Evolutionary conservation across 1,140 invertebrate species (phyloP), one percentile per base, ranked within the genome.

Genomic region (Cotesia glomerata): DNA sequence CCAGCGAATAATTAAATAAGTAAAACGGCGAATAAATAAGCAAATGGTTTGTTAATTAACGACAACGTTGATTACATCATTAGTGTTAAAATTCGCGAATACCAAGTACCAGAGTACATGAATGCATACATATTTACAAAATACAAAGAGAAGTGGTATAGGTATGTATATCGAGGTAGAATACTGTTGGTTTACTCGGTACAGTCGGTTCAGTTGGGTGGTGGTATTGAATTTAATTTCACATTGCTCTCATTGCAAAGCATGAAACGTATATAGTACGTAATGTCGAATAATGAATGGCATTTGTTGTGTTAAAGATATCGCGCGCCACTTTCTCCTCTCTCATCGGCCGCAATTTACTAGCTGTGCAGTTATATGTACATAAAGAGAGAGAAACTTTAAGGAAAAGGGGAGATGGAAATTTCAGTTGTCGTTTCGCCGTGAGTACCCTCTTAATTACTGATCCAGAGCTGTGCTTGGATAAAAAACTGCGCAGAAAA

Each of bases 251-350:
- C 70, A 72, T 72, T 72, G 34, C 45, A 39, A 72, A 65, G 70
- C 70, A 64, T 58, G 34, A 36, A 72, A 51, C 51, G 52, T 72
- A 64, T 59, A 52, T 72, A 66, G 52, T 72, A 64, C 51, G 63
- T 72, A 66, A 66, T 66, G 63, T 39, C 70, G 70, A 66, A 72
- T 72, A 72, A 72, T 72, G 70, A 72, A 64, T 66, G 51, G 69
- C 35, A 35, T 58, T 72, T 72, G 45, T 67, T 67, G 16, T 36
- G 26, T 67, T 67, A 5, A 52, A 14, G 52, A 35, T 62, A 65
- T 65, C 45, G 45, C 34, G 63, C 34, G 63, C 63, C 63, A 65
- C 63, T 65, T 65, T 65, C 63, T 65, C 63, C 63, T 65, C 63
- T 32, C 59, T 65, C 63, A 36, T 65, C 63, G 63, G 63, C 63